Evolutionary conservation across 2,797 vertebrate genomes (phyloP).

Genomic region (Salmo trutta): DNA sequence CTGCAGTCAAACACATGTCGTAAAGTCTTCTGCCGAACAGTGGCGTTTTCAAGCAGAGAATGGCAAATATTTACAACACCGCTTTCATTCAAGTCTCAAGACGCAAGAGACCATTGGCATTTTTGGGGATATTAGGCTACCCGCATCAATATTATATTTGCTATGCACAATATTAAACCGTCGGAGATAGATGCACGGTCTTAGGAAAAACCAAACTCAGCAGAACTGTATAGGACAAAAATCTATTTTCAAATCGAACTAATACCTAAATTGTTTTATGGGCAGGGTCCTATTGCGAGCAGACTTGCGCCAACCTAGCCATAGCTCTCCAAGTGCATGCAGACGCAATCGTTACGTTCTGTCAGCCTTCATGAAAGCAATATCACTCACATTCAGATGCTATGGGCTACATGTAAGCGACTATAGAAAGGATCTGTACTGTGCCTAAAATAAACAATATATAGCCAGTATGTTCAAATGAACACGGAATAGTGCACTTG

Average conservation of each 20-base stretch:
- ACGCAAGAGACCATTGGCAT: neutral
- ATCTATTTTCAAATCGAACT: constrained; percentile 16
- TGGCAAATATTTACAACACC: constrained; percentile 44
- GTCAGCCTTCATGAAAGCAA: neutral
- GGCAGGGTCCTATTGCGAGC: constrained; percentile 29
- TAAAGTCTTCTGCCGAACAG: constrained; percentile 31
- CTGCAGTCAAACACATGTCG: constrained; percentile 52
- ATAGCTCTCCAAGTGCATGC: neutral
- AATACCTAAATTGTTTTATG: constrained; percentile 8
- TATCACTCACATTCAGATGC: neutral
- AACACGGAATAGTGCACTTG: neutral
- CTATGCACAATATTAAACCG: neutral
- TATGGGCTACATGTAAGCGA: neutral
- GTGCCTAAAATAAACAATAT: neutral
- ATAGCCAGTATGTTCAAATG: neutral
- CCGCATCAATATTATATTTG: neutral
- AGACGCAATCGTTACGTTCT: neutral
- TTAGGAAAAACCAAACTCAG: neutral
- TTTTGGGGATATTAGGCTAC: neutral
- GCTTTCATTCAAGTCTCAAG: constrained; percentile 9
- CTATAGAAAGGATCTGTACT: neutral
- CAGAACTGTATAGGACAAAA: constrained; percentile 11
- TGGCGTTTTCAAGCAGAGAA: constrained; percentile 35
- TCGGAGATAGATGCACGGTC: neutral
- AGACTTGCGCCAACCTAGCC: neutral